Percentiles rank a stretch among this genome's conserved stretches.
These are phyloP conservation scores for Odontamblyopus rebecca DNA, from an alignment of 2,797 vertebrate genomes.

Conservation along the genomic window DNA sequence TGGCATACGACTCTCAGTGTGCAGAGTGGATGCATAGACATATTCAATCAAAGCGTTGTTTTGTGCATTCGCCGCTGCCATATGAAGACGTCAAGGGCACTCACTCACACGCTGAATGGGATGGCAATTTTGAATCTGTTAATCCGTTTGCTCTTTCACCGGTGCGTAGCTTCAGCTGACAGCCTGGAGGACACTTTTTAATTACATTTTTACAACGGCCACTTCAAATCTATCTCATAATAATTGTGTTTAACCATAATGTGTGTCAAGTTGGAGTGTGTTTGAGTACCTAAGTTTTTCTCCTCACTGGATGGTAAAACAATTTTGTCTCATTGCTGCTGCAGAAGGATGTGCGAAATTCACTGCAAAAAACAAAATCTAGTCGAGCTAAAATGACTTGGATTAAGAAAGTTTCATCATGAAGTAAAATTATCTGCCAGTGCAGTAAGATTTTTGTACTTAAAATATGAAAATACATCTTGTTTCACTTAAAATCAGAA, in stretches of 20 bases:
- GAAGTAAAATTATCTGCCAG: too few relatives aligned
- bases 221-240: neutral
- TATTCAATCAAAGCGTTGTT: conserved; percentile 2
- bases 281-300: neutral
- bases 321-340: too few relatives aligned
- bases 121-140: neutral
- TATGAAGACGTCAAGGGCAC: neutral
- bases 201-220: neutral
- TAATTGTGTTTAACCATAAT: neutral
- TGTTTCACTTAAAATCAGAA: too few relatives aligned
- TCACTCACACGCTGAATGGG: neutral
- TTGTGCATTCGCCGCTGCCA: neutral
- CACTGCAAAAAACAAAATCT: too few relatives aligned
- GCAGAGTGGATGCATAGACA: neutral
- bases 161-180: neutral
- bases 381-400: too few relatives aligned
- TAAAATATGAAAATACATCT: too few relatives aligned
- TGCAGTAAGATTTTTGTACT: too few relatives aligned
- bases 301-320: too few relatives aligned
- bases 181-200: conserved; percentile 12
- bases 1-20: too few relatives aligned
- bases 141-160: conserved; percentile 12
- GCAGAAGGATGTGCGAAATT: too few relatives aligned
- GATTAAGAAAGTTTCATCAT: too few relatives aligned
- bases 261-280: neutral